A percentile compares a stretch with the other conserved stretches of the same genome.
phyloP scores from a whole-genome alignment of 2,888 invertebrate species.

The Agonopterix alstromeriana region DNA sequence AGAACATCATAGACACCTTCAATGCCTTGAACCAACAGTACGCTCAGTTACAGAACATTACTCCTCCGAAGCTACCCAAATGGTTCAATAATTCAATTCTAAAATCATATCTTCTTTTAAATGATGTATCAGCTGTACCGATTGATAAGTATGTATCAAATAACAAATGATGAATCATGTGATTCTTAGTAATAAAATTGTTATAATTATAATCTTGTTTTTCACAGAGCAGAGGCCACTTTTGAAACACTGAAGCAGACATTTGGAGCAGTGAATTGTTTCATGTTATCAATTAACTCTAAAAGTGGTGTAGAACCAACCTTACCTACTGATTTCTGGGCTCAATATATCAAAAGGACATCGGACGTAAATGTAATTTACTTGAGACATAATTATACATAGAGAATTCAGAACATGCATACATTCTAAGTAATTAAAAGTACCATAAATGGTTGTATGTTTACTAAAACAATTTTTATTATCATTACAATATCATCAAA shows the following conservation, averaged over 20 bases:
- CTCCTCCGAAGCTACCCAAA: conserved; percentile 87
- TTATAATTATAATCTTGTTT: not conserved
- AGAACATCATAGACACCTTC: conserved; percentile 88
- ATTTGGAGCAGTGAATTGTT: conserved; percentile 92
- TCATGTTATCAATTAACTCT: conserved; percentile 93
- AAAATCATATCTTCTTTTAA: conserved; percentile 92
- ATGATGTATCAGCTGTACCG: conserved; percentile 86
- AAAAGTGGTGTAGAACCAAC: conserved; percentile 75
- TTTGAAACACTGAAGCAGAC: conserved; percentile 91
- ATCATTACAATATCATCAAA: too few species aligned
- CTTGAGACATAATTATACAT: too few species aligned
- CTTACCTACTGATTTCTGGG: conserved; percentile 88
- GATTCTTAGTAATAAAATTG: not conserved
- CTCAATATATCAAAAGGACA: conserved; percentile 82
- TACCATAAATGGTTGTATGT: conserved; percentile 25
- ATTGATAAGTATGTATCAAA: conserved; percentile 80
- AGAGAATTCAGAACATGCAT: not conserved
- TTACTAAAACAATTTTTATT: not conserved
- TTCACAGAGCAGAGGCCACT: conserved; percentile 85
- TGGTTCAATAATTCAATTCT: conserved; percentile 89
- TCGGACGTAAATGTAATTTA: conserved; percentile 62
- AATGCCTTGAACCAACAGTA: conserved; percentile 87
- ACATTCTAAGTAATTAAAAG: conserved; percentile 19
- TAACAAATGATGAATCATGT: not conserved
- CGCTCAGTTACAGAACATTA: conserved; percentile 85